These are phyloP conservation scores for Okamejei kenojei DNA, from an alignment of 2,797 vertebrate genomes.

Conservation along the genomic window DNA sequence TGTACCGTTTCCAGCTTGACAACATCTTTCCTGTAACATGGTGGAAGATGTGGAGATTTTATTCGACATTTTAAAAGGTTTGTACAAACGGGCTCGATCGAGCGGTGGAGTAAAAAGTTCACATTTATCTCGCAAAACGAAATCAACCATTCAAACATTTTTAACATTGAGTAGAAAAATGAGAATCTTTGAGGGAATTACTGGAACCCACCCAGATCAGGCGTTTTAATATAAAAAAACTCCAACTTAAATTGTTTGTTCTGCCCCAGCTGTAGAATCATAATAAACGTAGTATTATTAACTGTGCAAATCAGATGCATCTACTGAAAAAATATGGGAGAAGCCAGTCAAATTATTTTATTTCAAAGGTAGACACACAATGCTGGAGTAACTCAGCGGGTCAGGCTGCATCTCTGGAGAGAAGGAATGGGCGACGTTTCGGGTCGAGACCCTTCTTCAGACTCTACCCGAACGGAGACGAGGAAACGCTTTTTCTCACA, in stretches of 20 bases:
- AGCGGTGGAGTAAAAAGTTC: constrained; percentile 28
- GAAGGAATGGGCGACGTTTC: no score
- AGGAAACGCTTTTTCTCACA: no score
- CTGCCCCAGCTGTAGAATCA: no score
- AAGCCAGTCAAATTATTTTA: neutral
- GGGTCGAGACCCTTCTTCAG: no score
- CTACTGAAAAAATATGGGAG: neutral
- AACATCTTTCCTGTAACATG: no score
- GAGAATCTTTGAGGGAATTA: neutral
- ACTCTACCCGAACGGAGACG: no score
- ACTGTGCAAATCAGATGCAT: neutral
- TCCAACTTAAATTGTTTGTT: neutral
- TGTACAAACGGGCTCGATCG: constrained; percentile 23
- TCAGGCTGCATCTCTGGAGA: no score
- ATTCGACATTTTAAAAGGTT: constrained; percentile 17
- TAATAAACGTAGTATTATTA: neutral
- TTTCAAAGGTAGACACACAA: no score
- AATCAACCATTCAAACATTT: constrained; percentile 12
- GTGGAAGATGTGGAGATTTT: neutral
- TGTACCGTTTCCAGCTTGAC: no score
- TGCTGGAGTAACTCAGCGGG: no score
- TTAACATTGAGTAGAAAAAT: neutral
- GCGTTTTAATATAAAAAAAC: neutral
- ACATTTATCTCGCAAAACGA: neutral
- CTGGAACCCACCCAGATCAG: neutral